Evolutionary conservation across 2,888 invertebrate species (phyloP).

Genomic region (Gastracanthus pulcherrimus): DNA sequence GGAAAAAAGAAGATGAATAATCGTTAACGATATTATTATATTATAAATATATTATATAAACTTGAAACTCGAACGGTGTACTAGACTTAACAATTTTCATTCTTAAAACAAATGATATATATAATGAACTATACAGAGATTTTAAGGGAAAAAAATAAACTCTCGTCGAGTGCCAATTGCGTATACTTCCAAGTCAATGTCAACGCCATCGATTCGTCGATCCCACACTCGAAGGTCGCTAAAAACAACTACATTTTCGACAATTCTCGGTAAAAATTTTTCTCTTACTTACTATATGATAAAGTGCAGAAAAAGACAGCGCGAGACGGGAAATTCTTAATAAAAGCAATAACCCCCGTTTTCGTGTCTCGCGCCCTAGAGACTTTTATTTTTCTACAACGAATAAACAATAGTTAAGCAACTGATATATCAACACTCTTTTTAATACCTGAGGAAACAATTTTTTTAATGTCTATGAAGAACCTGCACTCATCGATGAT

Average conservation of each 20-base stretch:
- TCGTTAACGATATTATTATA: constrained; percentile 45
- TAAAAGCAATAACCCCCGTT: constrained; percentile 55
- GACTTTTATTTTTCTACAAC: constrained; percentile 61
- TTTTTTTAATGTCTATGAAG: constrained; percentile 36
- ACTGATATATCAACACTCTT: constrained; percentile 34
- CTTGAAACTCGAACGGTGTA: constrained; percentile 48
- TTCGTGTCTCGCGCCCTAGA: constrained; percentile 52
- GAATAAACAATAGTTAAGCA: constrained; percentile 58
- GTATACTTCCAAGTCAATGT: constrained; percentile 57
- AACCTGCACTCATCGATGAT: constrained; percentile 28
- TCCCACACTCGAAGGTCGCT: constrained; percentile 52
- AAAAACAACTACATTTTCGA: constrained; percentile 35
- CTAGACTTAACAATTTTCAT: constrained; percentile 50
- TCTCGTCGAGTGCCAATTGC: constrained; percentile 55
- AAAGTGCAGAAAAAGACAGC: constrained; percentile 27
- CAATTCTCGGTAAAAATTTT: constrained; percentile 30
- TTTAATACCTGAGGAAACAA: constrained; percentile 28
- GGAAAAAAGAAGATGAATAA: constrained; percentile 37
- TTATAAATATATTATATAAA: constrained; percentile 30
- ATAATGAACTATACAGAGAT: constrained; percentile 33
- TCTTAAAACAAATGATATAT: constrained; percentile 26
- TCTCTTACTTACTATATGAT: constrained; percentile 24
- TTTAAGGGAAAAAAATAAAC: constrained; percentile 46
- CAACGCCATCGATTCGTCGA: constrained; percentile 58
- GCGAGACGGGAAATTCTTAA: constrained; percentile 41